phyloP scores from a whole-genome alignment of 35 echinoderm and acorn worm species.

The Diadema setosum region DNA sequence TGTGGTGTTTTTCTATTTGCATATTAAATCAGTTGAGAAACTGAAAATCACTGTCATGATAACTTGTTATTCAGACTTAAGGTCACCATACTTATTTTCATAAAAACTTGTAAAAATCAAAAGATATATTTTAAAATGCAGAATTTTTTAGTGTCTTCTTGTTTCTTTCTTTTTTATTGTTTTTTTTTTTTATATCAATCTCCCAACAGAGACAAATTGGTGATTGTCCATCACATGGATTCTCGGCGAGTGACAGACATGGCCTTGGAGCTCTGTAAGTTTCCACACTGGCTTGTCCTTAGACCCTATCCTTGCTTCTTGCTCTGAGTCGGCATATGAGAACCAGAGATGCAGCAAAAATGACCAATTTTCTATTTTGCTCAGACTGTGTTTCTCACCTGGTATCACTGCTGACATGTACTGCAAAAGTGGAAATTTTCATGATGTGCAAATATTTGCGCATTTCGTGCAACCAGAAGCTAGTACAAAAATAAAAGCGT shows the following conservation, averaged over 20 bases:
- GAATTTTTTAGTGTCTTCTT: neutral
- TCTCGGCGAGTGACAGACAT: neutral
- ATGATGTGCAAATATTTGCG: neutral
- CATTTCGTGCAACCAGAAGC: neutral
- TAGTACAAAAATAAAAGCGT: too few relatives aligned
- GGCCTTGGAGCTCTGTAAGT: neutral
- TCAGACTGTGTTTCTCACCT: neutral
- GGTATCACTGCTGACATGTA: neutral
- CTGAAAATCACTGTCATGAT: neutral
- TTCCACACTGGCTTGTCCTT: neutral
- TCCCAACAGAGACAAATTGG: conserved; percentile 51
- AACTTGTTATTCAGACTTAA: neutral
- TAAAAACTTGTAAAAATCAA: neutral
- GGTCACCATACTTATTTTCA: neutral
- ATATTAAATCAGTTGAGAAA: neutral
- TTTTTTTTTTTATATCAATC: too few relatives aligned
- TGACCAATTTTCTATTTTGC: neutral
- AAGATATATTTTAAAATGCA: neutral
- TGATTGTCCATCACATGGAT: neutral
- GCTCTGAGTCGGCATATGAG: too few relatives aligned
- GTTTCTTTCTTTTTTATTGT: neutral
- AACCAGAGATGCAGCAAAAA: neutral
- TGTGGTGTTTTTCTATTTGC: neutral
- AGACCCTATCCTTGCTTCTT: neutral
- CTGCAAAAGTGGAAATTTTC: neutral